phyloP scores from a whole-genome alignment of 2,113 vertebrate genomes.

The Oncorhynchus kisutch region DNA sequence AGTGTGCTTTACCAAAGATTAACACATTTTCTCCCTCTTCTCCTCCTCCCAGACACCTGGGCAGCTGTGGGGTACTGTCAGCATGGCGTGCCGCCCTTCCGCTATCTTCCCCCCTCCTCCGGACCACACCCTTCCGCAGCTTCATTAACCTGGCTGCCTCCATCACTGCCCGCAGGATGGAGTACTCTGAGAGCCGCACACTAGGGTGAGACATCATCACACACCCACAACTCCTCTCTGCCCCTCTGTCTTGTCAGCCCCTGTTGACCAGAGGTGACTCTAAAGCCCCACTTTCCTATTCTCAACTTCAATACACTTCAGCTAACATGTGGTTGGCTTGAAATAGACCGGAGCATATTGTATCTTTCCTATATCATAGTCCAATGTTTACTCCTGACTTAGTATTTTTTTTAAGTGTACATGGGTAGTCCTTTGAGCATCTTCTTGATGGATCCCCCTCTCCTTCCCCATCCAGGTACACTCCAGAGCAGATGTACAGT shows the following conservation, averaged over 20 bases:
- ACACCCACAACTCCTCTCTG: too few relatives aligned
- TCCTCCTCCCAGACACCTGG: constrained; percentile 47
- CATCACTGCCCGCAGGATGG: constrained; percentile 58
- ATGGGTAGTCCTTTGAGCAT: neutral
- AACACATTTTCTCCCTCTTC: neutral
- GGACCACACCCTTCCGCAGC: constrained; percentile 39
- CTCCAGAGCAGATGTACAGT: constrained; percentile 72
- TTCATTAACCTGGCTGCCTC: constrained; percentile 69
- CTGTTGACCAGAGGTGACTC: neutral
- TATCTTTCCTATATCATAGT: neutral
- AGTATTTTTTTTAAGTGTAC: too few relatives aligned
- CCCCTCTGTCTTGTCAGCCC: neutral
- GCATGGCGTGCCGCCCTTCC: constrained; percentile 26
- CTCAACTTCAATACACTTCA: neutral
- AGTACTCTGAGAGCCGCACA: constrained; percentile 68
- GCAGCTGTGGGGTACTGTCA: constrained; percentile 47
- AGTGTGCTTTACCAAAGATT: neutral
- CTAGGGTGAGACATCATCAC: constrained; percentile 53
- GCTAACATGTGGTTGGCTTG: neutral
- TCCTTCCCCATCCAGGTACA: constrained; percentile 58
- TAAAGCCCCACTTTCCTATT: too few relatives aligned
- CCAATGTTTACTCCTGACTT: too few relatives aligned
- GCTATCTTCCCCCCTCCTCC: neutral
- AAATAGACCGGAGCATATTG: neutral
- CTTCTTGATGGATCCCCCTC: neutral